Evolutionary conservation across 2,888 invertebrate genomes (phyloP).

Genomic region (Meghimatium bilineatum): DNA sequence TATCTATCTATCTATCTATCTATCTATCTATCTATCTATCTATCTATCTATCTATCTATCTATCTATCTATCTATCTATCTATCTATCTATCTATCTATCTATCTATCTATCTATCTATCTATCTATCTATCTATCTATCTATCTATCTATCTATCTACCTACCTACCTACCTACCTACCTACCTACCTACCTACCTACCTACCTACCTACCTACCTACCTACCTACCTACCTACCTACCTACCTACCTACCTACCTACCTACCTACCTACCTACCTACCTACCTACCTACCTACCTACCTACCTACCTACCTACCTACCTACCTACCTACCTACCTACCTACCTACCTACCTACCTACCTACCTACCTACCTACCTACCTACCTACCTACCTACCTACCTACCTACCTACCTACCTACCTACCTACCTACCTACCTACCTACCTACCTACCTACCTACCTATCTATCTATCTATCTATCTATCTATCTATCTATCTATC

Average conservation of each 20-base stretch:
- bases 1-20: too few species aligned
- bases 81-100: neutral
- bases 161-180: too few species aligned
- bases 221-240: neutral
- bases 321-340: too few species aligned
- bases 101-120: neutral
- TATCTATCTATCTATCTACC: too few species aligned
- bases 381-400: too few species aligned
- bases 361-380: too few species aligned
- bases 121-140: neutral
- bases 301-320: neutral
- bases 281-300: neutral
- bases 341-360: too few species aligned
- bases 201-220: neutral
- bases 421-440: too few species aligned
- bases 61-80: neutral
- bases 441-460: too few species aligned
- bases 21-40: too few species aligned
- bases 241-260: neutral
- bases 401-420: too few species aligned
- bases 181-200: neutral
- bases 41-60: neutral
- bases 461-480: too few species aligned
- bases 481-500: neutral
- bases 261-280: neutral